Evolutionary conservation across 2,888 invertebrate species (phyloP), one percentile per base, ranked within the genome.

Genomic region (Hemithea aestivaria): DNA sequence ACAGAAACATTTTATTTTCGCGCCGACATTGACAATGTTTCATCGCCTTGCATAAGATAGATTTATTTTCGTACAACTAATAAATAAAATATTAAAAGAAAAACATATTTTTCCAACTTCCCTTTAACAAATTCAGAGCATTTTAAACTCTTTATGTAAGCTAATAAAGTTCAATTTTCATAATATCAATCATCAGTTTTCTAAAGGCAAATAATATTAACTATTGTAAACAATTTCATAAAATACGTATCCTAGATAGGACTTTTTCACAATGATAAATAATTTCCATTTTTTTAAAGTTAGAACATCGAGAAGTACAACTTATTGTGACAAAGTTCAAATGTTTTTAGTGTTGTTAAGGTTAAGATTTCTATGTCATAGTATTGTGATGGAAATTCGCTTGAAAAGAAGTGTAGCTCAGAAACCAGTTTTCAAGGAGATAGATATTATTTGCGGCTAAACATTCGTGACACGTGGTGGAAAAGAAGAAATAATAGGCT

Each of bases 361-460:
- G 4, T 4, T 3, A 10, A 12, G n/a, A 21, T 6, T 22, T 16
- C 35, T 25, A 27, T 40, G 35, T 40, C 34, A 35, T 8, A 34
- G 29, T 38, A 55, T 55, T 55, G 48, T 49, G 21, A 55, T 53
- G 55, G 25, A 36, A 51, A 53, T 41, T 37, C 20, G 33, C 21
- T 40, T 39, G 35, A 39, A 35, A 47, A 46, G 49, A 44, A 48
- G 35, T 20, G 10, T 26, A 41, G 21, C 35, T 46, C 34, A 33
- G 31, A 41, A 45, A 48, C 38, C 33, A 35, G 30, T 23, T 33
- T 33, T 36, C 31, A 32, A 35, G 30, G 32, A 33, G 29, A 37
- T 4, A 9, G n/a, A 8, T 9, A 32, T 41, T 32, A 32, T 40
- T 27, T 35, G 21, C 29, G 25, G 10, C 29, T 34, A 26, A 29